Percentiles rank a stretch among this genome's conserved stretches.
phyloP scores from a whole-genome alignment of 92 coral and sea anemone genomes.

The Desmophyllum pertusum region DNA sequence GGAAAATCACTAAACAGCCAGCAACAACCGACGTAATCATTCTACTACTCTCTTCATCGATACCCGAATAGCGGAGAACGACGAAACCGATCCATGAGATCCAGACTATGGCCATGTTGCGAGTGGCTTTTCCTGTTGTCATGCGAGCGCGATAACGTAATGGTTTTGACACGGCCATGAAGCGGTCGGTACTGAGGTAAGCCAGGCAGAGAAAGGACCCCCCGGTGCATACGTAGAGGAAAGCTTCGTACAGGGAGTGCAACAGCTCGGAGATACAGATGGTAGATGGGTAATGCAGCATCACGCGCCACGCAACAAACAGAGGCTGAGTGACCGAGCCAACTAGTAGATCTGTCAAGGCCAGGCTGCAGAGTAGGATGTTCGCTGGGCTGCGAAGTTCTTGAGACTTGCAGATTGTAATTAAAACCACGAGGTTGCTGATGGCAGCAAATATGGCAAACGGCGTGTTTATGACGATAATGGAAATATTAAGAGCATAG shows the following conservation, averaged over 20 bases:
- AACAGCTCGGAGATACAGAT: constrained; percentile 40
- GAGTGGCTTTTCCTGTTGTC: constrained; percentile 5
- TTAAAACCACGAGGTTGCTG: constrained; percentile 35
- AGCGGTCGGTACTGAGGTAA: constrained; percentile 52
- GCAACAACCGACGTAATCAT: constrained; percentile 50
- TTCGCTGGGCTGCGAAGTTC: constrained; percentile 62
- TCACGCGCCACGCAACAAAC: constrained; percentile 59
- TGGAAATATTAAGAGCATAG: constrained; percentile 45
- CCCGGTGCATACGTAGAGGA: constrained; percentile 57
- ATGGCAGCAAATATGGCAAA: constrained; percentile 57
- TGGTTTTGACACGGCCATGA: constrained; percentile 58
- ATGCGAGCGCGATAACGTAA: constrained; percentile 39
- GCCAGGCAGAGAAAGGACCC: constrained; percentile 52
- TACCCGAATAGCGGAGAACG: constrained; percentile 44
- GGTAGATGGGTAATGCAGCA: constrained; percentile 54
- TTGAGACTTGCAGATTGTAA: constrained; percentile 23
- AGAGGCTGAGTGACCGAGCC: constrained; percentile 61
- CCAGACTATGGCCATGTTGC: constrained; percentile 41
- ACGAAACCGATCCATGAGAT: constrained; percentile 47
- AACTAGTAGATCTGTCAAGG: constrained; percentile 56
- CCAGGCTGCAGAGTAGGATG: constrained; percentile 52
- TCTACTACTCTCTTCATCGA: constrained; percentile 44
- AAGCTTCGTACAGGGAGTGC: constrained; percentile 54
- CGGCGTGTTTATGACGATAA: constrained; percentile 57
- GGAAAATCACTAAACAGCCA: constrained; percentile 29